A percentile compares a stretch with the other conserved stretches of the same genome.
These are phyloP conservation scores for Lycodopsis pacificus DNA, from an alignment of 2,797 vertebrate species.

Conservation along the genomic window DNA sequence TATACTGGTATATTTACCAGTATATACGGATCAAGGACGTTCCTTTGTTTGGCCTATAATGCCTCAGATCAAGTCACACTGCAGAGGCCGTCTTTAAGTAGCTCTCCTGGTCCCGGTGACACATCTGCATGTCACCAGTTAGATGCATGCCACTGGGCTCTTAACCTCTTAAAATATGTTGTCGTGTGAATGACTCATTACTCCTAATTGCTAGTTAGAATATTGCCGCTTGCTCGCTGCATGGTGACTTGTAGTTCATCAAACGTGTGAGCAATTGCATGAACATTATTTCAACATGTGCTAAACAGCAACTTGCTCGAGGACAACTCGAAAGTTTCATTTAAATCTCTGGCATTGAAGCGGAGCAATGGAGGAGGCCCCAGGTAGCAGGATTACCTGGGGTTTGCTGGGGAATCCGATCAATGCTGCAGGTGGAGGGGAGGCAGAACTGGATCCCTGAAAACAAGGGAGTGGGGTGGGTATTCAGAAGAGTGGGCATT, in stretches of 20 bases:
- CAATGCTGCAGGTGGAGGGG: slow-evolving; percentile 82
- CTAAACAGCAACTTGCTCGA: slow-evolving; percentile 6
- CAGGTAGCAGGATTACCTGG: slow-evolving; percentile 79
- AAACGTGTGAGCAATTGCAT: slow-evolving; percentile 4
- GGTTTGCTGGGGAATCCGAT: slow-evolving; percentile 79
- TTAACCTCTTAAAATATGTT: slow-evolving; percentile 32
- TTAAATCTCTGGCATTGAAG: slow-evolving; percentile 8
- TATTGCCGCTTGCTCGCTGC: not conserved
- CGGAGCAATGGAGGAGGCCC: slow-evolving; percentile 9
- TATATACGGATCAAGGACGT: slow-evolving; percentile 27
- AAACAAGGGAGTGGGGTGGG: slow-evolving; percentile 75
- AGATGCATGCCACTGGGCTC: slow-evolving; percentile 27
- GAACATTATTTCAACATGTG: slow-evolving; percentile 1
- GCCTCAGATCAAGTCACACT: slow-evolving; percentile 21
- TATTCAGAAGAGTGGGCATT: slow-evolving; percentile 65
- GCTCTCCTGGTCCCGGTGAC: slow-evolving; percentile 7
- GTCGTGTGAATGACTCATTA: slow-evolving; percentile 1
- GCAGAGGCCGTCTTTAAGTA: slow-evolving; percentile 14
- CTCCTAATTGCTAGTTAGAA: not conserved
- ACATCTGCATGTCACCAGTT: slow-evolving; percentile 31
- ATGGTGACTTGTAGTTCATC: slow-evolving; percentile 13
- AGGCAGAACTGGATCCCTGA: slow-evolving; percentile 88
- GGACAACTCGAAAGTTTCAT: slow-evolving; percentile 3
- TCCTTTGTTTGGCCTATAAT: not conserved
- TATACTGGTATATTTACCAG: too few relatives aligned